Percentiles rank a stretch among this genome's conserved stretches.
Conservation (phyloP, 2,797 vertebrate genomes). For the Acrocephalus scirpaceus region DNA sequence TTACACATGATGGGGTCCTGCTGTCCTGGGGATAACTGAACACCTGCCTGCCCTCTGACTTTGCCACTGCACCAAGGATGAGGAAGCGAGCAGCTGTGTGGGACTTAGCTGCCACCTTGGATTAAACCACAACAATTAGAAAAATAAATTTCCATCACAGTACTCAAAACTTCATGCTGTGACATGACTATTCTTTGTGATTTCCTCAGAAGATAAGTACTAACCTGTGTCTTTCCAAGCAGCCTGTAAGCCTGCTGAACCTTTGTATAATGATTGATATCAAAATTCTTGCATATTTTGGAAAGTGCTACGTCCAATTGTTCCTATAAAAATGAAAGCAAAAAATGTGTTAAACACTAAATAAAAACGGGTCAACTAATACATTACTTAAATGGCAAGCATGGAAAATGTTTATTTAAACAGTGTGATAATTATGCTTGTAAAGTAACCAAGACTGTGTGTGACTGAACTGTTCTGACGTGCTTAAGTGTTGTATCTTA, state of each 20-base stretch:
- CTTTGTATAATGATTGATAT: slow-evolving; percentile 94
- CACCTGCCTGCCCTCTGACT: not conserved
- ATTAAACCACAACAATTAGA: not conserved
- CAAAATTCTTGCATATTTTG: slow-evolving; percentile 99
- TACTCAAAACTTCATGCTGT: not conserved
- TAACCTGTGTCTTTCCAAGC: slow-evolving; percentile 98
- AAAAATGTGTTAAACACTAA: not conserved
- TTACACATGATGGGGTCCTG: not conserved
- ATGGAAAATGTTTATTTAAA: not conserved
- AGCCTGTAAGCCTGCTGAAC: slow-evolving; percentile 95
- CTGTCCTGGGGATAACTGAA: not conserved
- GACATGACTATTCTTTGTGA: not conserved
- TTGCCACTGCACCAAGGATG: not conserved
- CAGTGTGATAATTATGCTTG: not conserved
- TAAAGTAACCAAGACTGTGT: not conserved
- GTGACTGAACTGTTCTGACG: not conserved
- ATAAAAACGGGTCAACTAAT: not conserved
- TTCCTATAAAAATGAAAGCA: slow-evolving; percentile 80
- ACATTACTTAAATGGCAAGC: not conserved
- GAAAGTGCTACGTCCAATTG: slow-evolving; percentile 96
- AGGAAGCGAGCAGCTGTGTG: not conserved
- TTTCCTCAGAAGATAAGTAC: not conserved
- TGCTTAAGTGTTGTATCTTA: not conserved
- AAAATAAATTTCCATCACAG: not conserved
- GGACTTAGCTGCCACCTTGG: not conserved